Evolutionary conservation across 2,113 vertebrate genomes (phyloP).

Genomic region (Halcyon malimbica): DNA sequence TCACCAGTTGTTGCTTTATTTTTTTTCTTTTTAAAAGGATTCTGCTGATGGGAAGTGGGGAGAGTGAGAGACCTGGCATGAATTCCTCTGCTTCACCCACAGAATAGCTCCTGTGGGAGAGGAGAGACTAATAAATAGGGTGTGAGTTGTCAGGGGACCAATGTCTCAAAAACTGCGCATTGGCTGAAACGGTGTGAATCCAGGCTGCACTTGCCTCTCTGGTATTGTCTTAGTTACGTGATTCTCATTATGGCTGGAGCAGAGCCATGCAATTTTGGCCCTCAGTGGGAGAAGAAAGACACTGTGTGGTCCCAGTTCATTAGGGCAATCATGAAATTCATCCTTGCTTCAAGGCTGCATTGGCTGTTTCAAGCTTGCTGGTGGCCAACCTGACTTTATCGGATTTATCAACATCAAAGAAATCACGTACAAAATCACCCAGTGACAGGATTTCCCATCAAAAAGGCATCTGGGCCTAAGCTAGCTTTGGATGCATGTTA

Average conservation of each 20-base stretch:
- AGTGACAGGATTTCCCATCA: background rate
- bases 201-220: background rate
- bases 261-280: background rate
- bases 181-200: background rate
- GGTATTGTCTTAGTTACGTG: background rate
- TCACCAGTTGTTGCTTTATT: background rate
- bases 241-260: background rate
- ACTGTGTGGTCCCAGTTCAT: background rate
- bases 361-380: background rate
- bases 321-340: background rate
- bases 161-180: too few species aligned
- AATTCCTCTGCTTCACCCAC: background rate
- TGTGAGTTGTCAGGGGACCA: background rate
- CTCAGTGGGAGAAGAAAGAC: background rate
- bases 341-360: background rate
- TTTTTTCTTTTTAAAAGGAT: conserved; percentile 7
- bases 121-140: conserved; percentile 1
- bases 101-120: background rate
- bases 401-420: background rate
- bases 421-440: background rate
- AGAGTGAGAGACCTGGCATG: background rate
- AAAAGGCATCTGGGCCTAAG: background rate
- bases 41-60: background rate
- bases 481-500: background rate
- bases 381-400: background rate